A percentile compares a stretch with the other conserved stretches of the same genome.
These are phyloP conservation scores for Ruditapes philippinarum DNA, from an alignment of 1,140 invertebrate species.

Conservation along the genomic window DNA sequence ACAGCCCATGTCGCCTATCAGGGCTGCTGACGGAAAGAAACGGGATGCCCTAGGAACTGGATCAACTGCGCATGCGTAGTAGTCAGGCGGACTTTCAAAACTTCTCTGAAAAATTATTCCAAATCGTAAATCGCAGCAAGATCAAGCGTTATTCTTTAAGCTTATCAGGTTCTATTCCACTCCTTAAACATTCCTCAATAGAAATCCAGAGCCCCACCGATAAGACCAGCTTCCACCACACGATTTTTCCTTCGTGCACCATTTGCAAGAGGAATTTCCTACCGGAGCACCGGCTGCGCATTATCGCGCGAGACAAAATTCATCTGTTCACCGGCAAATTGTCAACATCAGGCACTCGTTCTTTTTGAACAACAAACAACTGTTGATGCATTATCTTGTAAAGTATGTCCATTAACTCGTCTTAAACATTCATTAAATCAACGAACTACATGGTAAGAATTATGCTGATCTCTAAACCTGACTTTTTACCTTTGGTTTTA, in stretches of 20 bases:
- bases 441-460: too few species aligned
- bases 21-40: too few species aligned
- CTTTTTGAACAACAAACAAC: conserved; percentile 34
- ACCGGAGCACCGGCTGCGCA: conserved; percentile 40
- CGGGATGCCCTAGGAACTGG: too few species aligned
- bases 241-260: too few species aligned
- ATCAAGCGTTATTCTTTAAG: conserved; percentile 27
- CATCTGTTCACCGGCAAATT: conserved; percentile 37
- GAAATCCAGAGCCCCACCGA: conserved; percentile 16
- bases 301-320: conserved; percentile 43
- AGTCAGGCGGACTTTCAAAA: conserved; percentile 6
- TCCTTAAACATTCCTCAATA: conserved; percentile 40
- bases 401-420: too few species aligned
- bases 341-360: background rate
- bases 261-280: conserved; percentile 7
- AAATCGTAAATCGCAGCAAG: conserved; percentile 37
- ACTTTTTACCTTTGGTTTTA: too few species aligned
- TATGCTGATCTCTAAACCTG: too few species aligned
- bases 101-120: conserved; percentile 40
- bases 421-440: too few species aligned
- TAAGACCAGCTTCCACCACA: too few species aligned
- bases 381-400: conserved; percentile 5
- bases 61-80: too few species aligned
- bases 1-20: too few species aligned
- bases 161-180: background rate